Base-by-base conservation (phyloP, 2,888 invertebrate species). In the Erebia palarica region DNA sequence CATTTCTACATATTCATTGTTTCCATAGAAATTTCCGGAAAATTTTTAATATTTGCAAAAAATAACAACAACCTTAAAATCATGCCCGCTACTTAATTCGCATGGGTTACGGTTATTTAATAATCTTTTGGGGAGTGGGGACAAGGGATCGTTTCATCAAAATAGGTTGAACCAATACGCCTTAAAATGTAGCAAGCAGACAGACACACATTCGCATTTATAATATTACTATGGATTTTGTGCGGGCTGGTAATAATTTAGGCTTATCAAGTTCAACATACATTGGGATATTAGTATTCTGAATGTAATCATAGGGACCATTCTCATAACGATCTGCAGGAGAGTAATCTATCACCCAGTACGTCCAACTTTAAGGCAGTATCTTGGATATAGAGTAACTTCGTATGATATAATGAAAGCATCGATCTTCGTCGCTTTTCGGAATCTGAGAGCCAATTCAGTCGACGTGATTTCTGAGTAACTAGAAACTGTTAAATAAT, bases 361-460 rank as follows among this genome's bases (percentile, higher is more conserved):
- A 70, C 66, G 71, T 71, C 71, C 71, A 73, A 73, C 66, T 73
- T 75, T 73, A 67, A 71, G 74, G 65, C 76, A 68, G 68, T 71
- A 70, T 70, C 70, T 69, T 58, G 65, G 70, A 69, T 73, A 75
- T 65, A 57, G 36, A 71, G 73, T 72, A 73, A 77, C 69, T 55
- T 49, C 47, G 63, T 63, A 49, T 61, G 18, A 42, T 63, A 69
- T 76, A 77, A 76, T 74, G 71, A 69, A 72, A 72, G 70, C 73
- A 76, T 76, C 74, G 75, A 75, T 77, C 75, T 76, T 73, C 76
- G 68, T 77, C 73, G 63, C 63, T 21, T n/a, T 49, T 18, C 9
- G 75, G 70, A 70, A 65, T 58, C 66, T 58, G 69, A 69, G 75
- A 78, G 72, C 78, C 75, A 75, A 77, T 71, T 72, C 65, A 55